Base-by-base conservation (phyloP, 1,140 invertebrate species). In the Apis cerana region DNA sequence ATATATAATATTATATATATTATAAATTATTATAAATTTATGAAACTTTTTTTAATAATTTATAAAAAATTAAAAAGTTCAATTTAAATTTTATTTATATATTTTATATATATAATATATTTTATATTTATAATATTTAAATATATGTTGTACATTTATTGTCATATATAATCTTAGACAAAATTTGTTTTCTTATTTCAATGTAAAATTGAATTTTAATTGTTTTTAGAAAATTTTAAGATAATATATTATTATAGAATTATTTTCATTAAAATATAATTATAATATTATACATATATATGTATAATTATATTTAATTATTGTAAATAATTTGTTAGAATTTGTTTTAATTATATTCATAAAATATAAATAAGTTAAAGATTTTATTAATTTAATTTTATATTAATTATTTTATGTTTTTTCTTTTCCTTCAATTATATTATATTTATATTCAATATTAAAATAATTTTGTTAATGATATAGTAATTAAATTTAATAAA, bases 401-500 rank as follows among this genome's bases (percentile, higher is more conserved):
- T 58, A 59, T 62, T 62, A 50, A 58, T 59, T 23, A 8, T 27
- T 27, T 2, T 8, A 15, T 43, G 5, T 43, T 43, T 43, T 43
- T 43, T 7, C 2, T 43, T 43, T 43, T 43, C 5, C 4, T 43
- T 4, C 4, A 43, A 43, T 17, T 61, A 48, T 21, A 43, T 70
- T 21, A 4, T n/a, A 52, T 10, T 17, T 52, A 23, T 52, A 15
- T 27, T 27, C 1, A 27, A 27, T 27, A 27, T 27, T 27, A 27
- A 27, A 27, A 27, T 0, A 54, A 17, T 50, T 64, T 65, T 78
- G 19, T 61, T 68, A 69, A 65, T 69, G 58, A 19, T 27, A 7
- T 50, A 33, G 17, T 43, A 43, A 43, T 75, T 48, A 23, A 52
- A 54, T 75, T 71, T 61, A 12, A 67, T 75, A 85, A 72, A 71